phyloP scores from a whole-genome alignment of 2,797 vertebrate genomes.

The Pteronotus mesoamericanus region DNA sequence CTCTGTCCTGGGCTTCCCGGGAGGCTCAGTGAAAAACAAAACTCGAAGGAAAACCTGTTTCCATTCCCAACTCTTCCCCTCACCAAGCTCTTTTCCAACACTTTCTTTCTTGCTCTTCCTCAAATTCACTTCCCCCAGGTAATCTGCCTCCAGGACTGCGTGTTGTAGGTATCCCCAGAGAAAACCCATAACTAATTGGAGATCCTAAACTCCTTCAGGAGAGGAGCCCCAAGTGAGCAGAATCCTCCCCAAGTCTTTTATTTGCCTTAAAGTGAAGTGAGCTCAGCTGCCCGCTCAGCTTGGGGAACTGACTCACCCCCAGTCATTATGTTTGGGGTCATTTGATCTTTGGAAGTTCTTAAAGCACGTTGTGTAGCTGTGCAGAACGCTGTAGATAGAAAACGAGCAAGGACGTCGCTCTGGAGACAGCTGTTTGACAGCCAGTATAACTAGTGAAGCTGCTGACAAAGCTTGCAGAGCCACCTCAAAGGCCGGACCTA shows the following conservation, averaged over 20 bases:
- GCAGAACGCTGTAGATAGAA: neutral
- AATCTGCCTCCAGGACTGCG: neutral
- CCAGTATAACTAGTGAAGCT: neutral
- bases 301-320: neutral
- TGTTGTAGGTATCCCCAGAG: neutral
- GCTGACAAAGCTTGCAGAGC: neutral
- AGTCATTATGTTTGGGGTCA: neutral
- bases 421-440: neutral
- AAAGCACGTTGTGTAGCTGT: neutral
- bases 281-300: neutral
- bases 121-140: neutral
- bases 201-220: neutral
- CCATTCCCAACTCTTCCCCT: neutral
- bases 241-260: neutral
- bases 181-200: neutral
- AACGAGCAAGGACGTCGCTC: neutral
- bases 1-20: neutral
- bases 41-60: neutral
- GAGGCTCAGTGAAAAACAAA: neutral
- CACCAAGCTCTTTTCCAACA: neutral
- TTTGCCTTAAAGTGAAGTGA: neutral
- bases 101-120: neutral
- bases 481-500: neutral
- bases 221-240: neutral
- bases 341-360: constrained; percentile 25